Conservation (phyloP, 23 tunicate species). For the Botrylloides violaceus region DNA sequence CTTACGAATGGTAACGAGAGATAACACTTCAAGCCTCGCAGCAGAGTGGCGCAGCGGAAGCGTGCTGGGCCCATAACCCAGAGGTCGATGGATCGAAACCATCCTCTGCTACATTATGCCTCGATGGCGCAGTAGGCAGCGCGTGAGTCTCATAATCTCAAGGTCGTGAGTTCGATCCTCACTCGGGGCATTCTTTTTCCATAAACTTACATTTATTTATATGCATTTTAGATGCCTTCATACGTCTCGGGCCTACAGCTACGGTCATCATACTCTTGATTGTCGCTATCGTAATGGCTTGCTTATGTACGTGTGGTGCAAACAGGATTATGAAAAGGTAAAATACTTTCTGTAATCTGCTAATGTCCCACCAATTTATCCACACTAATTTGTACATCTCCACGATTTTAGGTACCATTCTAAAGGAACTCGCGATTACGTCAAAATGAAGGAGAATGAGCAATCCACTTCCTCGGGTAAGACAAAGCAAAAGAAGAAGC, state of each 20-base stretch:
- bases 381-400: background rate
- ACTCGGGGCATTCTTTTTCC: constrained; percentile 47
- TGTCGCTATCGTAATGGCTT: background rate
- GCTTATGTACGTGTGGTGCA: background rate
- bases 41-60: constrained; percentile 71
- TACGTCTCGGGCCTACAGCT: constrained; percentile 19
- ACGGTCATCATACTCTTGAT: background rate
- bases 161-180: constrained; percentile 84
- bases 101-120: constrained; percentile 41
- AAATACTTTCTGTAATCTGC: background rate
- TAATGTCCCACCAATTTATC: too few relatives aligned
- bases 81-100: constrained; percentile 51
- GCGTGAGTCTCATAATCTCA: constrained; percentile 74
- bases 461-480: background rate
- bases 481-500: background rate
- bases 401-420: background rate
- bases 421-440: background rate
- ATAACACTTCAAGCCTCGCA: constrained; percentile 21
- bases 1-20: too few relatives aligned
- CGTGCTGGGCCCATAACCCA: constrained; percentile 70
- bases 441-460: background rate
- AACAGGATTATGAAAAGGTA: constrained; percentile 2
- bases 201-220: background rate
- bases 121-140: constrained; percentile 72
- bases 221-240: constrained; percentile 6